Base-by-base conservation (phyloP, 2,888 invertebrate species). In the Drosophila limbata region DNA sequence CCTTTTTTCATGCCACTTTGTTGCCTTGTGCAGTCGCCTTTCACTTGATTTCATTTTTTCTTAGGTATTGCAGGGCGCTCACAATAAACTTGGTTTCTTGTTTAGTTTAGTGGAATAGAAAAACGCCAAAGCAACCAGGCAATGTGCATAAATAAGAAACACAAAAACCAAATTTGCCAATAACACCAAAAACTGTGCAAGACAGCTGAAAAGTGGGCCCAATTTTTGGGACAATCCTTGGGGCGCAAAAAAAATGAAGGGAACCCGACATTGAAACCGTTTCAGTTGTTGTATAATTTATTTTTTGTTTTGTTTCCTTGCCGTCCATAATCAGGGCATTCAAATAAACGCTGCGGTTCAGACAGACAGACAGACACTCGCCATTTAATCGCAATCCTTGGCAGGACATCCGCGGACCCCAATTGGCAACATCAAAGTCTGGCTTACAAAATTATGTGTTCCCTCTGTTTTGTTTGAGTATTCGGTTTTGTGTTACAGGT, bases 401-500 rank as follows among this genome's bases (percentile, higher is more conserved):
- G 44, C 64, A 75, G 66, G 63, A 74, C 67, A 59, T 76, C 73
- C 77, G 76, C 69, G 69, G 42, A 45, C 25, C 28, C 45, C 31
- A 55, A 55, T 42, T 77, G 88, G 73, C 85, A 76, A 88, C 88
- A 76, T 88, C 83, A 85, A 85, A 88, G 85, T 79, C 74, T 75
- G 79, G 62, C 67, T 69, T 57, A 57, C 67, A 78, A 74, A 81
- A 77, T 73, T 75, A 73, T 72, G 63, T 69, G 72, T 55, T 61
- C 62, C 75, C 45, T 83, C 78, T 72, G 73, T 75, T 79, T 78
- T 85, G 73, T 60, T 88, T 83, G 74, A 80, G 69, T 79, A 76
- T 78, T 81, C 78, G 74, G 82, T 84, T 80, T 86, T 73, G 69
- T 75, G 74, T 87, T 88, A 88, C 89, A 87, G 87, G 88, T 87